Evolutionary conservation across 1,140 invertebrate genomes (phyloP).

Genomic region (Drosophila eugracilis): DNA sequence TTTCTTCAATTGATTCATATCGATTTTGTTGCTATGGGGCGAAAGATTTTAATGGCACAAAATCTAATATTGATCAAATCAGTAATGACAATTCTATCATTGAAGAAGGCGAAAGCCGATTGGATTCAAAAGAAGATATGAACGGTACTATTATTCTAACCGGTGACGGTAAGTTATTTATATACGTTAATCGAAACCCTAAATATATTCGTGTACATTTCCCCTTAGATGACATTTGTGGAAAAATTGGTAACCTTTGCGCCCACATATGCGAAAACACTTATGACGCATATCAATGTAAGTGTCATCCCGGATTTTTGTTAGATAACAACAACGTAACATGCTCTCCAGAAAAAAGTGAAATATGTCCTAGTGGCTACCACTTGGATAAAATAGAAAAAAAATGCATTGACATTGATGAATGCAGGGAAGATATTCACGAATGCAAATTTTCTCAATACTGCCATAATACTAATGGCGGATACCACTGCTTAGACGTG

Average conservation of each 20-base stretch:
- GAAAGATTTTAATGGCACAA: slow-evolving; percentile 13
- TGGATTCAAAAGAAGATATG: slow-evolving; percentile 1
- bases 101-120: not conserved
- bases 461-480: slow-evolving; percentile 72
- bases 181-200: not conserved
- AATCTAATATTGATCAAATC: slow-evolving; percentile 6
- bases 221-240: slow-evolving; percentile 87
- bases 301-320: slow-evolving; percentile 89
- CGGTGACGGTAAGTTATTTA: slow-evolving; percentile 52
- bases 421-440: slow-evolving; percentile 88
- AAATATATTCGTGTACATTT: not conserved
- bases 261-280: slow-evolving; percentile 89
- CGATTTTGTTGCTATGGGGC: slow-evolving; percentile 64
- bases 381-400: slow-evolving; percentile 27
- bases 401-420: slow-evolving; percentile 87
- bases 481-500: slow-evolving; percentile 65
- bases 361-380: slow-evolving; percentile 54
- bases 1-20: slow-evolving; percentile 72
- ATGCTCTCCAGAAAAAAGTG: slow-evolving; percentile 80
- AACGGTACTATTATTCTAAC: slow-evolving; percentile 68
- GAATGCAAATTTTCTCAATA: slow-evolving; percentile 85
- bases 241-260: slow-evolving; percentile 88
- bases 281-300: slow-evolving; percentile 89
- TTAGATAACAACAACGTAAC: slow-evolving; percentile 88
- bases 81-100: not conserved